Evolutionary conservation across 2,888 invertebrate species (phyloP).

Genomic region (Venusia cambrica): DNA sequence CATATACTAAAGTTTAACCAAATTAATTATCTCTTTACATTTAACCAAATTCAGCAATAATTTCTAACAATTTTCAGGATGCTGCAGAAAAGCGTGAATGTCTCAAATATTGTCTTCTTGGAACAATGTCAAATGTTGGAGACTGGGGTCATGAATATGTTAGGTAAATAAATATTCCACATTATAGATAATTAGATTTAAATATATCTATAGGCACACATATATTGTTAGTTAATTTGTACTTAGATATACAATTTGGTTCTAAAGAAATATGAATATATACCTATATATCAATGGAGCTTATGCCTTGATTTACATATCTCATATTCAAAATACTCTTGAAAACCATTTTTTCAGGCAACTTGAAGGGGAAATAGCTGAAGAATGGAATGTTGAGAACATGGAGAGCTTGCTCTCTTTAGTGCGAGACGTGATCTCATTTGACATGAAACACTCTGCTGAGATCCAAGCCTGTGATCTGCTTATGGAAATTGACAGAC

Average conservation of each 20-base stretch:
- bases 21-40: neutral
- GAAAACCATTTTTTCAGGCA: conserved; percentile 83
- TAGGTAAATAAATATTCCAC: conserved; percentile 76
- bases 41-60: neutral
- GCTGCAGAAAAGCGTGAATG: conserved; percentile 88
- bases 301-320: too few species aligned
- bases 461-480: conserved; percentile 99
- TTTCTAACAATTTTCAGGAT: conserved; percentile 45
- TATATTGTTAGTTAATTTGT: too few species aligned
- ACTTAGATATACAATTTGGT: too few species aligned
- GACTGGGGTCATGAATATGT: conserved; percentile 99
- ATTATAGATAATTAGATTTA: too few species aligned
- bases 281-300: too few species aligned
- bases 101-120: conserved; percentile 92
- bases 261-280: too few species aligned
- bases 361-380: conserved; percentile 92
- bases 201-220: too few species aligned
- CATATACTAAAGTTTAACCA: too few species aligned
- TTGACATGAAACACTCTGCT: conserved; percentile 98
- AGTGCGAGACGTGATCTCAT: conserved; percentile 93
- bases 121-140: conserved; percentile 92
- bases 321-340: too few species aligned
- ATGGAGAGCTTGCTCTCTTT: conserved; percentile 85
- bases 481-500: conserved; percentile 96
- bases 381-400: conserved; percentile 86